Percentiles rank a stretch among this genome's conserved stretches.
These are phyloP conservation scores for Acanthurus leucopareius DNA, from an alignment of 2,797 vertebrate species.

Conservation along the genomic window DNA sequence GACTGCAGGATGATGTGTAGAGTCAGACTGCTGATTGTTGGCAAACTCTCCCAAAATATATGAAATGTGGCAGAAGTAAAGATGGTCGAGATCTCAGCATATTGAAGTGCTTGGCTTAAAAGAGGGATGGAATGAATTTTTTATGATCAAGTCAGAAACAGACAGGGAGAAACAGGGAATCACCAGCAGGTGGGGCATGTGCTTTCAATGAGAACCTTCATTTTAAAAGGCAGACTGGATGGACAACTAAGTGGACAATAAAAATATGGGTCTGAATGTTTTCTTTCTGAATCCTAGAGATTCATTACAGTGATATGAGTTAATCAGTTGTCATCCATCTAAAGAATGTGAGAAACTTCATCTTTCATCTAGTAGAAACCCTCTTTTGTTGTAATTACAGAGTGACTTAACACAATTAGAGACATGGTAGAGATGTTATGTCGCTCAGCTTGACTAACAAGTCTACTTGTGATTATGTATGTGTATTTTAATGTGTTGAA, in stretches of 20 bases:
- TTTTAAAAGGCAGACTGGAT: slow-evolving; percentile 45
- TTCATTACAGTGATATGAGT: slow-evolving; percentile 38
- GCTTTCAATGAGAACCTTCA: slow-evolving; percentile 59
- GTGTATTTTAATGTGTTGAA: slow-evolving; percentile 22
- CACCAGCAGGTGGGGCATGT: slow-evolving; percentile 51
- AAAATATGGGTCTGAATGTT: slow-evolving; percentile 5
- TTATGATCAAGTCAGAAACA: slow-evolving; percentile 16
- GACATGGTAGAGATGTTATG: slow-evolving; percentile 48
- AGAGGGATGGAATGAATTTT: slow-evolving; percentile 47
- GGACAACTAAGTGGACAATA: slow-evolving; percentile 20
- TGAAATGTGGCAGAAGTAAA: slow-evolving; percentile 25
- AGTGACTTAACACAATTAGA: slow-evolving; percentile 58
- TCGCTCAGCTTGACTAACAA: slow-evolving; percentile 52
- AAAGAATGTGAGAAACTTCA: slow-evolving; percentile 50
- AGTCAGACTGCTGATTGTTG: slow-evolving; percentile 19
- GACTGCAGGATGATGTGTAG: not conserved
- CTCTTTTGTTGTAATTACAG: slow-evolving; percentile 25
- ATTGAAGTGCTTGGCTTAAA: slow-evolving; percentile 27
- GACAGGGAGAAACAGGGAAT: slow-evolving; percentile 18
- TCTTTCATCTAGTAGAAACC: slow-evolving; percentile 52
- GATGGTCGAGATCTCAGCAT: not conserved
- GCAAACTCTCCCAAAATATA: not conserved
- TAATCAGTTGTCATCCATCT: slow-evolving; percentile 20
- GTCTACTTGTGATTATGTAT: slow-evolving; percentile 20
- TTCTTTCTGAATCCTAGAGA: slow-evolving; percentile 33